A percentile compares a stretch with the other conserved stretches of the same genome.
phyloP scores from a whole-genome alignment of 2,888 invertebrate genomes.

The Tanypteryx hageni region DNA sequence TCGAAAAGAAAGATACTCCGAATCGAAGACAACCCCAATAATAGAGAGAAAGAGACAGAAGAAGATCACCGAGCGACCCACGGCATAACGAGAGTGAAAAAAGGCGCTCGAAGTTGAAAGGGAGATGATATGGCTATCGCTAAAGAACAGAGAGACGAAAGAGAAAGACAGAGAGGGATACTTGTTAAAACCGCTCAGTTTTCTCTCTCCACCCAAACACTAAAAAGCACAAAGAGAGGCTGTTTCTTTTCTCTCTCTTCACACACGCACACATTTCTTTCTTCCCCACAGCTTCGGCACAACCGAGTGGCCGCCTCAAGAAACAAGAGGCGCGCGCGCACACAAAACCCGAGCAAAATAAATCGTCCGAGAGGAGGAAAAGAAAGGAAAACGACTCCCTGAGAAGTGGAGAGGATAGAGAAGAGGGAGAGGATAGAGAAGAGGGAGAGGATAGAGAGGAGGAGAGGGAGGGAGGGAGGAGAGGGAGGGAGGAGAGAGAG shows the following conservation, averaged over 20 bases:
- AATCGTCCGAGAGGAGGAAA: not conserved
- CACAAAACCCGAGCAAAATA: not conserved
- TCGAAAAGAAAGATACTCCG: too few species aligned
- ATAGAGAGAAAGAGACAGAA: not conserved
- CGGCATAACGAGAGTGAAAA: not conserved
- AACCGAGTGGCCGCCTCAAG: not conserved
- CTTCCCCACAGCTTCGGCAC: too few species aligned
- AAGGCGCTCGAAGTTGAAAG: not conserved
- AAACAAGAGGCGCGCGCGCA: conserved; percentile 2
- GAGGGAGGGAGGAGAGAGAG: too few species aligned
- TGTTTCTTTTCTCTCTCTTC: too few species aligned
- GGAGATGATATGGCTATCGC: not conserved
- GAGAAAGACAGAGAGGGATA: not conserved
- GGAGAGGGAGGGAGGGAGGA: too few species aligned
- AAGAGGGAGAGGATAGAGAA: not conserved
- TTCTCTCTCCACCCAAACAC: too few species aligned
- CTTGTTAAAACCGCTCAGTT: too few species aligned
- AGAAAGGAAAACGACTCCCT: not conserved
- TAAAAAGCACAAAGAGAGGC: too few species aligned
- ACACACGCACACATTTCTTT: too few species aligned
- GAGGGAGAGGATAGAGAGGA: not conserved
- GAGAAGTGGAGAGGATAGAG: not conserved
- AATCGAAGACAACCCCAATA: too few species aligned
- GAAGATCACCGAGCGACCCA: not conserved
- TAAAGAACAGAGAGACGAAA: not conserved